Conservation (phyloP, 2,888 invertebrate genomes). For the Cephalotes varians region DNA sequence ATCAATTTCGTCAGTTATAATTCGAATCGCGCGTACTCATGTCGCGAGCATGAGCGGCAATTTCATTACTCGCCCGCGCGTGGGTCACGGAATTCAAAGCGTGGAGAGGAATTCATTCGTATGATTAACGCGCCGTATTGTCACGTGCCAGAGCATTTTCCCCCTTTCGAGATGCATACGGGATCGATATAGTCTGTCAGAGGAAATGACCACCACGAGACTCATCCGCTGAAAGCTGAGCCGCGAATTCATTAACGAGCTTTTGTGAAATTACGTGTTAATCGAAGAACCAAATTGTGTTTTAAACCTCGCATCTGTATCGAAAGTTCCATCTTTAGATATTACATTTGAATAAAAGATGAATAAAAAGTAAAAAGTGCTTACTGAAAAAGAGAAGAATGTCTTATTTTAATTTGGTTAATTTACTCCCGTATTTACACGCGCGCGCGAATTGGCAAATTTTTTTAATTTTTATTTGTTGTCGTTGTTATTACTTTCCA, state of each 20-base stretch:
- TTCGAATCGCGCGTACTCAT: slow-evolving; percentile 34
- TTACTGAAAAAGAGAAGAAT: background rate
- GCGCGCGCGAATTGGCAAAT: background rate
- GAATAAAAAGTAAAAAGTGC: background rate
- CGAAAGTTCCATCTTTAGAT: background rate
- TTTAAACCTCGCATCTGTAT: background rate
- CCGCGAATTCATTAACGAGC: slow-evolving; percentile 41
- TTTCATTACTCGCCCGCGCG: slow-evolving; percentile 51
- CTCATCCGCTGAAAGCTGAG: slow-evolving; percentile 21
- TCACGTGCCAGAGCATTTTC: slow-evolving; percentile 46
- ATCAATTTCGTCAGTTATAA: slow-evolving; percentile 47
- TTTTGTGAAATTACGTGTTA: slow-evolving; percentile 21
- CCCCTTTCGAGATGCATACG: slow-evolving; percentile 39
- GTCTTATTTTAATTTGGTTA: slow-evolving; percentile 23
- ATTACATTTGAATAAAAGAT: background rate
- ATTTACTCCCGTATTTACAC: slow-evolving; percentile 15
- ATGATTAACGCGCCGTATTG: slow-evolving; percentile 57
- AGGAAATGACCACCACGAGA: slow-evolving; percentile 45
- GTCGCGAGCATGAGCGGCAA: slow-evolving; percentile 31
- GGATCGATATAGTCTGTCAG: slow-evolving; percentile 48
- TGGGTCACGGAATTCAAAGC: slow-evolving; percentile 46
- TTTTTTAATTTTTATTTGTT: background rate
- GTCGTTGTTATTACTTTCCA: slow-evolving; percentile 23
- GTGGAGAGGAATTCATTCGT: slow-evolving; percentile 56
- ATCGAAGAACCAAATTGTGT: slow-evolving; percentile 3